These are phyloP conservation scores for Mus caroli DNA, from an alignment of 2,797 vertebrate species.

Conservation along the genomic window DNA sequence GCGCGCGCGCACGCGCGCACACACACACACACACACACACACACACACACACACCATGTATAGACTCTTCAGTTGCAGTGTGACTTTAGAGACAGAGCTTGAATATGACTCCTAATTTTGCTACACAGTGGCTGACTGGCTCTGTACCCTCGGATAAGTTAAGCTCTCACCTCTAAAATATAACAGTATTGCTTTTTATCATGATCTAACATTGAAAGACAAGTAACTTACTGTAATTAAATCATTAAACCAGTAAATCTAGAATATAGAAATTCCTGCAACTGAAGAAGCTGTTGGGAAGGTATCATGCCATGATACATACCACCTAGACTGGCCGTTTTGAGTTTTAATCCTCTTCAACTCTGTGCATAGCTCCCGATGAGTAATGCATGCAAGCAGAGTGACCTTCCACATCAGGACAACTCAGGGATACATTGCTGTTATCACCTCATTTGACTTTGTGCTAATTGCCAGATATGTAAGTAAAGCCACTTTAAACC, in stretches of 20 bases:
- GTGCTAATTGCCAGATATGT: not conserved
- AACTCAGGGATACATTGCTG: not conserved
- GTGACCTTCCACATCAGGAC: not conserved
- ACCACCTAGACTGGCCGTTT: not conserved
- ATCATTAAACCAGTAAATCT: not conserved
- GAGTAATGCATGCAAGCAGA: not conserved
- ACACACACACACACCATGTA: not conserved
- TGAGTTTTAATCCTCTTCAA: slow-evolving; percentile 14
- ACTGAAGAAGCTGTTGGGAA: not conserved
- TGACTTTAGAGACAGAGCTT: slow-evolving; percentile 14
- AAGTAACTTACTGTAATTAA: not conserved
- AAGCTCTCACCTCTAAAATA: not conserved
- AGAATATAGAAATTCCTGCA: not conserved
- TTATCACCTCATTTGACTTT: not conserved
- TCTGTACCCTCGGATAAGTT: not conserved
- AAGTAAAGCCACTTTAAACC: not conserved
- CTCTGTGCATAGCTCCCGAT: not conserved
- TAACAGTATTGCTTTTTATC: not conserved
- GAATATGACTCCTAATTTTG: not conserved
- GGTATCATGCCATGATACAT: not conserved
- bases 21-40: not conserved
- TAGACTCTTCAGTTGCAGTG: not conserved
- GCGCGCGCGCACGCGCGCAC: not conserved
- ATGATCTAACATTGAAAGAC: slow-evolving; percentile 1
- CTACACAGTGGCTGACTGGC: not conserved